Conservation (phyloP, 2,888 invertebrate genomes). For the Polydrusus pterygomalis region DNA sequence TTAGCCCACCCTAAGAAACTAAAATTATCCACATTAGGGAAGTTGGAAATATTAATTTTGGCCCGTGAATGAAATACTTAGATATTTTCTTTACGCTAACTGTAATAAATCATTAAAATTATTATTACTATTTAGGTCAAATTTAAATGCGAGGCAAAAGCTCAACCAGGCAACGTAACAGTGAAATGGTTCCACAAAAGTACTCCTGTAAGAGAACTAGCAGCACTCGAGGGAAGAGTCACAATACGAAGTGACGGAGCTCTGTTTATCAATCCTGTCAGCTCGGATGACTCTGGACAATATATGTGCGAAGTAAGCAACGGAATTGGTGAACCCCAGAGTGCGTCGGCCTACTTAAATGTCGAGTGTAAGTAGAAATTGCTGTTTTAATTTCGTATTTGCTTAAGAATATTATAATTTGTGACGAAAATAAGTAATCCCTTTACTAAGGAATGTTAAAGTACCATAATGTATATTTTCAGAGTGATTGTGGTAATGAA, state of each 20-base stretch:
- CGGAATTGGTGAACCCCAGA: slow-evolving; percentile 96
- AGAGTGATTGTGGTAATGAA: too few relatives aligned
- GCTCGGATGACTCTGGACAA: slow-evolving; percentile 95
- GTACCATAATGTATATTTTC: too few relatives aligned
- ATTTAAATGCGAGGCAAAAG: slow-evolving; percentile 96
- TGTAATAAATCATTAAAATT: not conserved
- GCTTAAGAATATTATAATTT: too few relatives aligned
- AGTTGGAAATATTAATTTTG: too few relatives aligned
- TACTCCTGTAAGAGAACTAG: slow-evolving; percentile 89
- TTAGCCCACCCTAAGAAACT: too few relatives aligned
- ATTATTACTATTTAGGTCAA: slow-evolving; percentile 75
- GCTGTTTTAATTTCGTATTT: not conserved
- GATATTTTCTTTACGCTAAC: not conserved
- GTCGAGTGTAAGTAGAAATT: slow-evolving; percentile 89
- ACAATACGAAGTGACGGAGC: slow-evolving; percentile 91
- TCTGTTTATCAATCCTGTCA: slow-evolving; percentile 93
- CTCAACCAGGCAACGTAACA: slow-evolving; percentile 95
- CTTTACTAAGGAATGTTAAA: too few relatives aligned
- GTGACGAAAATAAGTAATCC: too few relatives aligned
- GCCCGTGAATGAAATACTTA: too few relatives aligned
- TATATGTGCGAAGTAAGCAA: slow-evolving; percentile 97
- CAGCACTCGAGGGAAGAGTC: slow-evolving; percentile 88
- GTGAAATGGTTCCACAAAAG: slow-evolving; percentile 96
- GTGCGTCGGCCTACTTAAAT: slow-evolving; percentile 95
- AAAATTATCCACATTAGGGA: too few relatives aligned